Evolutionary conservation across 1,140 invertebrate species (phyloP), one percentile per base, ranked within the genome.

Genomic region (Megalopta genalis): DNA sequence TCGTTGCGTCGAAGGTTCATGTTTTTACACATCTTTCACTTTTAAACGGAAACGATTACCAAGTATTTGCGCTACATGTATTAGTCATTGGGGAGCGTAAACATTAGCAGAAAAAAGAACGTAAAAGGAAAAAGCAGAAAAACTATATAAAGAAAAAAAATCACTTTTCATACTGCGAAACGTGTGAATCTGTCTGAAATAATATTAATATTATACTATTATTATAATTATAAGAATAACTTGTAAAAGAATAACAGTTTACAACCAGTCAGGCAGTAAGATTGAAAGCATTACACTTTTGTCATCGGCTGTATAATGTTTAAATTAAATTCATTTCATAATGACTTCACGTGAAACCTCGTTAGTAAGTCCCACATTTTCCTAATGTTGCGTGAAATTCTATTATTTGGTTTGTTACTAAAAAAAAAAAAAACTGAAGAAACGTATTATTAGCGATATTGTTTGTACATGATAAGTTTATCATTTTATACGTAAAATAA

Each of bases 281-380:
- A 88, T 89, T 89, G 87, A 84, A 88, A 89, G 82, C 86, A 91
- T 88, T 90, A 88, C 87, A 90, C 83, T 90, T 90, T 92, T 92
- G 87, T 92, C 90, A 90, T 87, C 90, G 86, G 86, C 89, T 93
- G 90, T 93, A 92, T 88, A 90, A 91, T 89, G 87, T 90, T 92
- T 91, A 89, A 91, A 92, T 93, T 92, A 91, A 91, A 92, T 90
- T 90, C 88, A 92, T 92, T 92, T 93, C 89, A 86, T 91, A 90
- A 92, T 90, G 86, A 91, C 23, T 76, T 76, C 23, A 74, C 32
- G 70, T 64, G 42, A 78, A 63, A 78, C 52, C 76, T 69, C 32
- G 57, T 77, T 72, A 72, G 76, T 78, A 72, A 78, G 60, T 78
- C 76, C 76, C 49, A 72, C 52, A 72, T 72, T 72, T 37, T 72